A percentile compares a stretch with the other conserved stretches of the same genome.
These are phyloP conservation scores for Rhogogaster chlorosoma DNA, from an alignment of 2,888 invertebrate species.

Conservation along the genomic window DNA sequence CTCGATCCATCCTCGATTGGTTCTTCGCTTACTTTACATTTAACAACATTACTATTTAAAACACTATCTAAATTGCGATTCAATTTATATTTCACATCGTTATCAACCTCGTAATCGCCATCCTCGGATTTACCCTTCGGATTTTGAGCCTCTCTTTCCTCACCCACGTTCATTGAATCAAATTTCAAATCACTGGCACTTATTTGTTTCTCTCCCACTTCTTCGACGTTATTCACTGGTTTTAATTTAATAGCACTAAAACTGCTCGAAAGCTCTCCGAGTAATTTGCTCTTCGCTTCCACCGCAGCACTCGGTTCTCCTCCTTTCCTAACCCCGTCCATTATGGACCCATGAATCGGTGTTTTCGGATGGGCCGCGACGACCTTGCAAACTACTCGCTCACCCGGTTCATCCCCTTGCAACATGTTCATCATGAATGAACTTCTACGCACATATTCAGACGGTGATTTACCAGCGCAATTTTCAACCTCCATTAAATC, in stretches of 20 bases:
- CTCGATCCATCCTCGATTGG: conserved; percentile 34
- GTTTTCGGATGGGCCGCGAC: conserved; percentile 63
- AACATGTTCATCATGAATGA: conserved; percentile 72
- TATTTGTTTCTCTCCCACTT: neutral
- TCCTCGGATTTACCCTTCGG: conserved; percentile 46
- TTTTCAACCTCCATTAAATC: conserved; percentile 58
- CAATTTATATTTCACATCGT: neutral
- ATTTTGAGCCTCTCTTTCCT: conserved; percentile 55
- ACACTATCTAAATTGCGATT: conserved; percentile 48
- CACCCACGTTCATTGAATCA: conserved; percentile 39
- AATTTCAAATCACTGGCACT: conserved; percentile 48
- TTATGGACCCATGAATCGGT: conserved; percentile 25
- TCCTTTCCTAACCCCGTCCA: conserved; percentile 49
- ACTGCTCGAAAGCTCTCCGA: conserved; percentile 72
- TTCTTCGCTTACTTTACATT: conserved; percentile 47
- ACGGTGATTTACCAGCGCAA: conserved; percentile 53
- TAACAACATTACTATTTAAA: conserved; percentile 47
- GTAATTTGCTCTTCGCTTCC: conserved; percentile 68
- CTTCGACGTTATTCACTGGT: conserved; percentile 57
- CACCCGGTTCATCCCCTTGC: conserved; percentile 57
- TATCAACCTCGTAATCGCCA: conserved; percentile 27
- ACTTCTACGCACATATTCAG: conserved; percentile 62
- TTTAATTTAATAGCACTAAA: conserved; percentile 71
- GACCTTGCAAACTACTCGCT: conserved; percentile 57
- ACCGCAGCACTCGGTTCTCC: conserved; percentile 55